These are phyloP conservation scores for Nasonia giraulti DNA, from an alignment of 1,140 invertebrate genomes.

Conservation along the genomic window DNA sequence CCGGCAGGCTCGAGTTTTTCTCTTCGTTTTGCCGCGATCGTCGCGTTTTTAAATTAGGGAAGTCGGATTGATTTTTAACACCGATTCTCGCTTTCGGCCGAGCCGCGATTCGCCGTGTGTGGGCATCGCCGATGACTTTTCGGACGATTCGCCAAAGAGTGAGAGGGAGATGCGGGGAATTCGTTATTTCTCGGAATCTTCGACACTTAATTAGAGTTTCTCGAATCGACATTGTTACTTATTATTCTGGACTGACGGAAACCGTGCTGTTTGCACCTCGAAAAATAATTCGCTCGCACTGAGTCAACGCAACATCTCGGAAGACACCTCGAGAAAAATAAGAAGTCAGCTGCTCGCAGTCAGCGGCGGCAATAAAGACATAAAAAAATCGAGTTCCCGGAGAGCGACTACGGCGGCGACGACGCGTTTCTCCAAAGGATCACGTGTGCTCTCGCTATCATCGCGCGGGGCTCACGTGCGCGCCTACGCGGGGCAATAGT, in stretches of 20 bases:
- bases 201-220: conserved; percentile 44
- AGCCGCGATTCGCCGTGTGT: conserved; percentile 27
- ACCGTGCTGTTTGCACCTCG: too few species aligned
- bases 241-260: too few species aligned
- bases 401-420: background rate
- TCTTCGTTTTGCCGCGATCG: conserved; percentile 12
- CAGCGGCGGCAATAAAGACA: too few species aligned
- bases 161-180: background rate
- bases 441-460: background rate
- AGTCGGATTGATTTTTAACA: conserved; percentile 48
- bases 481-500: background rate
- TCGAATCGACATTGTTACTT: conserved; percentile 29
- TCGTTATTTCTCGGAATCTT: conserved; percentile 34
- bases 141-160: background rate
- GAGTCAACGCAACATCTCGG: too few species aligned
- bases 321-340: too few species aligned
- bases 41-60: conserved; percentile 50
- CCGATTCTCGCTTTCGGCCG: conserved; percentile 23
- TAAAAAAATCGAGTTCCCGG: background rate
- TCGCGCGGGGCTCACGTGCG: background rate
- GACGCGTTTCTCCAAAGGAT: background rate
- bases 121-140: conserved; percentile 25
- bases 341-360: too few species aligned
- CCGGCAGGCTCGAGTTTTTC: background rate
- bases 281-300: background rate